Conservation (phyloP, 2,888 invertebrate genomes). For the Agapostemon virescens region DNA sequence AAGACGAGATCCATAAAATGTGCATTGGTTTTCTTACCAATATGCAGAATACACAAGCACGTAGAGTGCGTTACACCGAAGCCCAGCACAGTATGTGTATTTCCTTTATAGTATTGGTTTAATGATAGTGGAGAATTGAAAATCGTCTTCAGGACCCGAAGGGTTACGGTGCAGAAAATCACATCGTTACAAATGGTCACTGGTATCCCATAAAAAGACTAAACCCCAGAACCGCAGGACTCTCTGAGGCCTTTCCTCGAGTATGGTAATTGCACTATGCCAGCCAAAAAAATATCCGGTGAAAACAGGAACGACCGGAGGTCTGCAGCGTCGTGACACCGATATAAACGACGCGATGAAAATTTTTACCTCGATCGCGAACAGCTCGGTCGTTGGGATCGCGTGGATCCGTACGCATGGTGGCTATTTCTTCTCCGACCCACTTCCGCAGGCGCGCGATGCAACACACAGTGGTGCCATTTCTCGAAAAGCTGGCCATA, state of each 20-base stretch:
- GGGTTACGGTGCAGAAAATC: background rate
- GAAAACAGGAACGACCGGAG: constrained; percentile 51
- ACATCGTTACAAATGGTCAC: background rate
- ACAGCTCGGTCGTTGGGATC: constrained; percentile 36
- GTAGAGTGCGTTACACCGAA: no score
- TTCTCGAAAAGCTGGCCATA: constrained; percentile 1
- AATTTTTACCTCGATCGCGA: constrained; percentile 55
- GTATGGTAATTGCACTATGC: constrained; percentile 29
- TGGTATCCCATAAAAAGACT: background rate
- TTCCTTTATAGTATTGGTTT: background rate
- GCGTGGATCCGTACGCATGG: constrained; percentile 52
- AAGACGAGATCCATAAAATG: no score
- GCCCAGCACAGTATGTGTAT: no score
- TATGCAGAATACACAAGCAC: no score
- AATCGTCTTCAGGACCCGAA: background rate
- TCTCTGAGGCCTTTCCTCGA: background rate
- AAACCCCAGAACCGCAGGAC: background rate
- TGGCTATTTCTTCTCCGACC: constrained; percentile 60
- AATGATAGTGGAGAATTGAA: background rate
- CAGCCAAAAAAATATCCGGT: constrained; percentile 38
- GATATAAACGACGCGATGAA: constrained; percentile 52
- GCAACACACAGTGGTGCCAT: background rate
- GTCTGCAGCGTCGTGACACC: constrained; percentile 44
- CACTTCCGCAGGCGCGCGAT: constrained; percentile 43
- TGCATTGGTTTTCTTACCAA: no score